Base-by-base conservation (phyloP, 2,888 invertebrate species). In the Mesochorus sp. region DNA sequence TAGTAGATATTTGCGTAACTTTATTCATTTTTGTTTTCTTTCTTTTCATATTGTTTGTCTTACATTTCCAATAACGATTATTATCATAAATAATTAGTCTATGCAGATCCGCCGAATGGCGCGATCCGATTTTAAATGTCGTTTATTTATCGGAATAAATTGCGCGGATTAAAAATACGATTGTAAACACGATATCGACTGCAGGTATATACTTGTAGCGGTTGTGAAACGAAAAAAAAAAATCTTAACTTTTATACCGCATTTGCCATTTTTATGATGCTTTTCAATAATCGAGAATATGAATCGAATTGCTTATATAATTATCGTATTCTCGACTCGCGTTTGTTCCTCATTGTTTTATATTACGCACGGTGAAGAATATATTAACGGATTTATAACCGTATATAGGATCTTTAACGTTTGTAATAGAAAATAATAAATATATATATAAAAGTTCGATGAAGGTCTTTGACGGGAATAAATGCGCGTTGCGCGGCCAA, bases 371-470 rank as follows among this genome's bases (percentile, higher is more conserved):
- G 53, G 19, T 17, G 28, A 62, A 4, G 71, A 55, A 72, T 72
- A 47, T 47, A 77, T 72, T 72, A 72, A 77, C 72, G 51, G 67
- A 53, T 31, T 71, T 64, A 28, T n/a, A n/a, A n/a, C 31, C 59
- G 39, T 47, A 42, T 3, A 5, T 1, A 31, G 24, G 5, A 5
- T n/a, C 1, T 6, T 37, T 12, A 39, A 47, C 71, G 61, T 19
- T n/a, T 39, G 37, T 75, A 49, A 42, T 28, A 17, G 37, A 59
- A 28, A 21, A 31, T 10, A 61, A 14, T 61, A 47, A 28, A 37
- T 37, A 37, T 37, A 37, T 37, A 37, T 37, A 37, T 37, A 34
- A 61, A 66, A 49, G 6, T 6, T 31, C 59, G 39, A 66, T 37
- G 64, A 79, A 66, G 66, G 79, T 61, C 75, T 49, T 57, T 24